Base-by-base conservation (phyloP, 2,888 invertebrate species). In the Cephus pygmeus region DNA sequence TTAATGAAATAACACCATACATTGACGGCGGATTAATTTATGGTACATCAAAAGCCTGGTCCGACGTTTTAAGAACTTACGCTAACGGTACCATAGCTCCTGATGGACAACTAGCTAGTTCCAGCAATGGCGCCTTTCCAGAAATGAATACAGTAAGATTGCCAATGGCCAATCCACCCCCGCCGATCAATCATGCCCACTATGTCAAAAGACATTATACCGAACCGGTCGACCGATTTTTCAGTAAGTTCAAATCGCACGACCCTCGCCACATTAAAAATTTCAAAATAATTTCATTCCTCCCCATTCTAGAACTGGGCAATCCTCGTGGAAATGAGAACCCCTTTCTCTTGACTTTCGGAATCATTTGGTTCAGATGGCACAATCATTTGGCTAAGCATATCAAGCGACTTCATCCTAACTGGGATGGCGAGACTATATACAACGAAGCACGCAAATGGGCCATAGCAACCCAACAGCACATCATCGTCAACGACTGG, bases 21-120 rank as follows among this genome's bases (percentile, higher is more conserved):
- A 88, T 94, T 73, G 94, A 94, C 86, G 94, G 94, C 2, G 93
- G 93, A 15, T 90, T 94, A n/a, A 92, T 94, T 79, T 94, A 94
- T 87, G 94, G 94, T 1, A 92, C 92, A 0, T 92, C 93, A 12
- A 93, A 93, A 85, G 92, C 93, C 69, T 94, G 94, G 94, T 91
- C 93, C 1, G 93, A 94, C 87, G 91, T 92, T 36, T 89, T 94
- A 69, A 86, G 94, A 76, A 92, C 92, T 3, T 92, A 92, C 80
- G 83, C 87, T 33, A 91, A 92, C 82, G 93, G 93, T n/a, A 90
- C 89, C 1, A 81, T 93, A 15, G 92, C 92, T 82, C 87, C 88
- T 33, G 81, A 91, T 81, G 93, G 93, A 15, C 84, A 88, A 36
- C 85, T 93, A n/a, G 93, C 93, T 12, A 91, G 88, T 69, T 90